Evolutionary conservation across 2,113 vertebrate species (phyloP), one percentile per base, ranked within the genome.

Genomic region (Pelusios castaneus): DNA sequence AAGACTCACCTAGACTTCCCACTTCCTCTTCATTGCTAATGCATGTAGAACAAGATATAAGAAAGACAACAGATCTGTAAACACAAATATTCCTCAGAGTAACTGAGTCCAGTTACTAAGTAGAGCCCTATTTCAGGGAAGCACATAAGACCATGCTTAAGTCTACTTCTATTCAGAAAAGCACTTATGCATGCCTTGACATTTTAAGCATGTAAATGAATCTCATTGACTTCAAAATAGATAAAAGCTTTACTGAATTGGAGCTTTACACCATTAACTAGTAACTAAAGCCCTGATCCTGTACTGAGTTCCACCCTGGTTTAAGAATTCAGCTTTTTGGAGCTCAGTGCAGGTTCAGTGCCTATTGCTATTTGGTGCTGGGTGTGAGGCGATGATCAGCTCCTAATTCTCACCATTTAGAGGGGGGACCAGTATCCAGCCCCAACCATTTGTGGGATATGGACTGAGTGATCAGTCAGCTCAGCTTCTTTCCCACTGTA

Each of bases 331-430:
- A 45, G 13, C 56, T 91, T 91, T 77, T 51, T 29, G 11, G 58
- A 94, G 1, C n/a, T 88, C 82, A 89, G 77, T 90, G 83, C 81
- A 60, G 82, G 95, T 52, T 47, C 51, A 52, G 14, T 70, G n/a
- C 63, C 16, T 34, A 70, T 38, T 38, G 63, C 16, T 70, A 21
- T 70, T 8, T 70, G n/a, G 9, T 38, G 63, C 9, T 70, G n/a
- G 9, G 21, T 9, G n/a, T 21, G 38, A 70, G 16, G 34, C 8
- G 38, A 34, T 34, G 34, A 93, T 82, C 52, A 31, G 89, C 91
- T 45, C 22, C 94, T 78, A 95, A 94, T 90, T 95, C 79, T 75
- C 55, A 87, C 56, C 63, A 95, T 86, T 95, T 91, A 89, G 73
- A 92, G 89, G 93, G 85, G 86, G 21, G 45, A 93, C 22, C 8